Evolutionary conservation across 2,888 invertebrate genomes (phyloP), one percentile per base, ranked within the genome.

Genomic region (Julus scanicus): DNA sequence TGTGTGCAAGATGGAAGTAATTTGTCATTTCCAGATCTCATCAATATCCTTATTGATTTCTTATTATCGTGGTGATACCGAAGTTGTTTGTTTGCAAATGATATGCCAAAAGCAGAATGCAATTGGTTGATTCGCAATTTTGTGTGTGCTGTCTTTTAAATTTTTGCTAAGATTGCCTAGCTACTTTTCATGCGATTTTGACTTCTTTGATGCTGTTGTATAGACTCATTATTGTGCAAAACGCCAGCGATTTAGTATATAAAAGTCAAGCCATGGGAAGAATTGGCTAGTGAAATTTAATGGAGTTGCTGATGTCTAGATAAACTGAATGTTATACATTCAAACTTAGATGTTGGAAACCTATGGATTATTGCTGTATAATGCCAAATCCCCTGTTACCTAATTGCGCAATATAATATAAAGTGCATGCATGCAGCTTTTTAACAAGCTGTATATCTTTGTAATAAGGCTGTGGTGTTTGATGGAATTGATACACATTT

Each of bases 31-130:
- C n/a, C 29, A 2, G 9, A 71, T 71, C 71, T 71, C 71, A 20
- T 71, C 71, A 29, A 71, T 71, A 29, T 71, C n/a, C 29, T 71
- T 71, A 71, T 71, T 29, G 71, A 71, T 71, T 71, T 29, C 71
- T 29, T 71, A 29, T 29, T 71, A 71, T 8, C 71, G 11, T 20
- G 29, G 8, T 3, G 29, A 20, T 29, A 71, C 2, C 29, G 29
- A 29, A 71, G 71, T 29, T 71, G 71, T 71, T 63, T 71, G n/a
- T 71, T 71, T 71, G 29, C 29, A 4, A 44, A 44, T 44, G 44
- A 44, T 44, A 44, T 44, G 6, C 44, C 29, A 20, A 9, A 71
- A 71, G 17, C 5, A 17, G n/a, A n/a, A n/a, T n/a, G n/a, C n/a
- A 63, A 63, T 17, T 63, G 11, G 63, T 63, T 71, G 71, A 71